These are phyloP conservation scores for Anaspis maculata DNA, from an alignment of 2,888 invertebrate genomes.

Conservation along the genomic window DNA sequence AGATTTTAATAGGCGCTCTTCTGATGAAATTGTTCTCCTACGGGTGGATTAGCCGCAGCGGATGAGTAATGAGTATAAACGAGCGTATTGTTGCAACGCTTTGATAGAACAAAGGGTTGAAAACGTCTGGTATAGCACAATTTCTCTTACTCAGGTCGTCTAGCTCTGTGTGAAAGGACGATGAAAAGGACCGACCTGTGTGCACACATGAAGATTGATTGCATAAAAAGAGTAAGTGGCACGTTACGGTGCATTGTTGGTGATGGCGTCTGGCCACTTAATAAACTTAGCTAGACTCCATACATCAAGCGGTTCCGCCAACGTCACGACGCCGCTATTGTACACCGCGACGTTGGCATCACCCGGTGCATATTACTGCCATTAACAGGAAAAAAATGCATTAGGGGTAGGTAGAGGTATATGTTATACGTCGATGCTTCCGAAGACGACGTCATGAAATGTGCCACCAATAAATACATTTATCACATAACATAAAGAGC, in stretches of 20 bases:
- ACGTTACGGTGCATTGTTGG: constrained; percentile 21
- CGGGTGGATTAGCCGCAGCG: no score
- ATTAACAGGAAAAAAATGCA: no score
- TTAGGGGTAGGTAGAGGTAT: no score
- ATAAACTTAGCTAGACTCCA: constrained; percentile 24
- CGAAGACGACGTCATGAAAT: no score
- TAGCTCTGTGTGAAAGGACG: no score
- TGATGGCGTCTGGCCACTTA: constrained; percentile 24
- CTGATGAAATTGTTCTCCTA: no score
- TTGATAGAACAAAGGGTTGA: constrained; percentile 8
- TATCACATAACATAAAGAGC: no score
- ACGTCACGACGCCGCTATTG: constrained; percentile 18
- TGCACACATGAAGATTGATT: constrained; percentile 25
- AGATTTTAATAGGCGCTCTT: no score
- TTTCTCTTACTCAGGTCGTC: constrained; percentile 25
- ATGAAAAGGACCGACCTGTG: constrained; percentile 15
- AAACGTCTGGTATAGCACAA: constrained; percentile 12
- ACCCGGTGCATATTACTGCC: no score
- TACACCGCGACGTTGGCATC: no score
- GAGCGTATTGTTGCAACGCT: constrained; percentile 5
- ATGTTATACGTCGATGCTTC: no score
- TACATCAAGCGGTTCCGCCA: constrained; percentile 20
- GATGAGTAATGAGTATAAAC: constrained; percentile 12
- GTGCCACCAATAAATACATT: no score
- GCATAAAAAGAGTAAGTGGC: constrained; percentile 24